phyloP scores from a whole-genome alignment of 2,113 vertebrate species.

The Barbus barbus region DNA sequence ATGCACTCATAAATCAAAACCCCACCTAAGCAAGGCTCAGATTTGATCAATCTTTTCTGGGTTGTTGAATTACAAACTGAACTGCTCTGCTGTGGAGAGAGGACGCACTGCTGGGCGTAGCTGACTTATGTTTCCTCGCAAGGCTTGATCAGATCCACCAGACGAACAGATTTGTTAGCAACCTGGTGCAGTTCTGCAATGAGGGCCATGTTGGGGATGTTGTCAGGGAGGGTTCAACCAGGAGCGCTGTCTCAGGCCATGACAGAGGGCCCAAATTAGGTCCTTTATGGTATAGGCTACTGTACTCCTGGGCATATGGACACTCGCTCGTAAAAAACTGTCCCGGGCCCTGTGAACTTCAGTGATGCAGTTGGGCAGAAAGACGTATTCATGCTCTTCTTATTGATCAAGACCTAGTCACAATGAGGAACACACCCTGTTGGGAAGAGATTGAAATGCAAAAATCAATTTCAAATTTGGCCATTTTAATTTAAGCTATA shows the following conservation, averaged over 20 bases:
- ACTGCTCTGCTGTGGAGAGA: constrained; percentile 60
- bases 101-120: constrained; percentile 70
- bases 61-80: too few species aligned
- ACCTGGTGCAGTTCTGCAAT: constrained; percentile 73
- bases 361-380: constrained; percentile 54
- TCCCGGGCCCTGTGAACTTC: background rate
- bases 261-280: background rate
- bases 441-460: constrained; percentile 7
- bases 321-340: background rate
- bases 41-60: too few species aligned
- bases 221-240: background rate
- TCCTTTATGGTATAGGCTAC: background rate
- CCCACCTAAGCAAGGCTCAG: background rate
- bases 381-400: constrained; percentile 74
- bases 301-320: background rate
- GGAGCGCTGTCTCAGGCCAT: background rate
- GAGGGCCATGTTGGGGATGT: constrained; percentile 59
- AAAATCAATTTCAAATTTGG: background rate
- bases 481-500: background rate
- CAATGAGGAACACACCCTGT: background rate
- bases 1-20: background rate
- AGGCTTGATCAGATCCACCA: constrained; percentile 69
- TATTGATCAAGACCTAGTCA: constrained; percentile 72
- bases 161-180: constrained; percentile 64
- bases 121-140: constrained; percentile 72